Conservation (phyloP, 2,113 vertebrate species). For the Tenrec ecaudatus region DNA sequence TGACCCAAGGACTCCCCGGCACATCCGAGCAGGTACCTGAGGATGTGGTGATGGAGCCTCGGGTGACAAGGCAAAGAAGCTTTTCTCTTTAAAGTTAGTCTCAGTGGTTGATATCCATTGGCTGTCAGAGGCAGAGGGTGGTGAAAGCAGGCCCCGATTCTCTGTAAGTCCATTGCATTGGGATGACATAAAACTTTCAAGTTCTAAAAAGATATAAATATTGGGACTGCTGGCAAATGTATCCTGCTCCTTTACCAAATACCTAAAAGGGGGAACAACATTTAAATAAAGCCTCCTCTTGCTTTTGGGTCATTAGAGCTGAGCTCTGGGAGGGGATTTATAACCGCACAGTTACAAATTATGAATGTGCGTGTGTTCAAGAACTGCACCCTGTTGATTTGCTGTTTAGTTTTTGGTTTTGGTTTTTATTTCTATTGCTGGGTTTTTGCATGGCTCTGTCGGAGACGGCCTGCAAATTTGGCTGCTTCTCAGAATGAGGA, state of each 20-base stretch:
- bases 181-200: neutral
- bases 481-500: conserved; percentile 66
- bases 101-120: neutral
- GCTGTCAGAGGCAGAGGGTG: neutral
- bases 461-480: conserved; percentile 70
- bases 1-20: neutral
- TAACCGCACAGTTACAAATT: conserved; percentile 77
- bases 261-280: conserved; percentile 57
- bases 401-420: conserved; percentile 56
- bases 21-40: neutral
- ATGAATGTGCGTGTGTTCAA: conserved; percentile 75
- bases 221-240: conserved; percentile 51
- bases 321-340: conserved; percentile 65
- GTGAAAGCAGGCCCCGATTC: neutral
- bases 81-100: neutral
- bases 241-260: conserved; percentile 61
- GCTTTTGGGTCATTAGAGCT: conserved; percentile 8
- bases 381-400: conserved; percentile 74
- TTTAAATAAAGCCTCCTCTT: conserved; percentile 45
- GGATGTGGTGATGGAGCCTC: neutral
- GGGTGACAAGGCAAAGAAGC: neutral
- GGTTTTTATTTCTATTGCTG: conserved; percentile 56
- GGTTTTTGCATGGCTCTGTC: conserved; percentile 74
- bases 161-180: neutral
- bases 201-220: conserved; percentile 16